Conservation (phyloP, 2,113 vertebrate genomes). For the Oncorhynchus kisutch region DNA sequence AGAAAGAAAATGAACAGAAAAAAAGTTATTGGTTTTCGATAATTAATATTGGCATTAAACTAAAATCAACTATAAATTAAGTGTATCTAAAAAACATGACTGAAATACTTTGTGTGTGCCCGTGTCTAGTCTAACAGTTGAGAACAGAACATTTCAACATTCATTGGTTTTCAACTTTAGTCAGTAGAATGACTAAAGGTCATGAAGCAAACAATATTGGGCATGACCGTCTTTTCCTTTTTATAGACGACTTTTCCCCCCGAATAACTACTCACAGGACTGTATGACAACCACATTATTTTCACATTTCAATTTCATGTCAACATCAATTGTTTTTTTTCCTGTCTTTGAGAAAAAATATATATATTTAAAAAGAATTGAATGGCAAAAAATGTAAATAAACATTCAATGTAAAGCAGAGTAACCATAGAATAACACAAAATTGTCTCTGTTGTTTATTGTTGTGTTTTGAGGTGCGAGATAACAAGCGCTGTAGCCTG, state of each 20-base stretch:
- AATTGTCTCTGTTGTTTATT: neutral
- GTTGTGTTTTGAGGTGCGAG: neutral
- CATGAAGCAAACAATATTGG: neutral
- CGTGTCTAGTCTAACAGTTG: neutral
- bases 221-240: neutral
- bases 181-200: no score
- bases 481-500: neutral
- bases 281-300: constrained; percentile 13
- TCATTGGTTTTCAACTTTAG: neutral
- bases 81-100: neutral
- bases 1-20: constrained; percentile 27
- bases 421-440: neutral
- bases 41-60: neutral
- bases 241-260: neutral
- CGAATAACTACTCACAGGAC: constrained; percentile 3
- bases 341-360: neutral
- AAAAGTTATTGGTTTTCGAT: neutral
- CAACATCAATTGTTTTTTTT: neutral
- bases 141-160: neutral
- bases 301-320: constrained; percentile 5
- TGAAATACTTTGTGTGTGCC: neutral
- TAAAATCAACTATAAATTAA: neutral
- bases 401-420: neutral
- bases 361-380: neutral
- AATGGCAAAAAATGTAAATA: neutral